A percentile compares a stretch with the other conserved stretches of the same genome.
phyloP scores from a whole-genome alignment of 64 coral and sea anemone genomes.

The Astreopora myriophthalma region DNA sequence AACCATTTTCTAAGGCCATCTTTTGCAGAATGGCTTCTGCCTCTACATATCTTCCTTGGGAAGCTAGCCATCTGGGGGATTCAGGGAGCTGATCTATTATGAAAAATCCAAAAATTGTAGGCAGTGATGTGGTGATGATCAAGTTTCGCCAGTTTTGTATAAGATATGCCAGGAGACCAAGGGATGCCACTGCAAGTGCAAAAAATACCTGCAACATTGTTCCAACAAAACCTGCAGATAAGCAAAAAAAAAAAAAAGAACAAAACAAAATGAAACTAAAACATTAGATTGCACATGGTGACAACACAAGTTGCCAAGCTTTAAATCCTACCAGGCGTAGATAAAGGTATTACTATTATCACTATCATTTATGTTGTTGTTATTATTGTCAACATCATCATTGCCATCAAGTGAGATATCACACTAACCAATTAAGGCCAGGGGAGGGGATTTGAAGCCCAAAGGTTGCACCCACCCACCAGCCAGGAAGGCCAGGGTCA shows the following conservation, averaged over 20 bases:
- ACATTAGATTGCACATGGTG: too few species aligned
- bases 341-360: too few species aligned
- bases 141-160: constrained; percentile 84
- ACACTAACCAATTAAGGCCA: too few species aligned
- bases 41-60: constrained; percentile 74
- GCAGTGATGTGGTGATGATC: constrained; percentile 57
- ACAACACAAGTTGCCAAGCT: too few species aligned
- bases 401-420: too few species aligned
- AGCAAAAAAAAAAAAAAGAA: not conserved
- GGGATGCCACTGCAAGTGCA: constrained; percentile 58
- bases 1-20: constrained; percentile 62
- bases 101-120: constrained; percentile 63
- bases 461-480: too few species aligned
- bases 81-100: constrained; percentile 56
- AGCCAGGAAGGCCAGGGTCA: too few species aligned
- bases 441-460: too few species aligned
- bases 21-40: constrained; percentile 70
- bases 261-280: too few species aligned
- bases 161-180: constrained; percentile 79
- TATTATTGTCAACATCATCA: too few species aligned
- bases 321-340: too few species aligned
- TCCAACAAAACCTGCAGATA: constrained; percentile 69
- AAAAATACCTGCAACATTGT: constrained; percentile 75
- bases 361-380: too few species aligned
- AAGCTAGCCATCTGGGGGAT: constrained; percentile 77